Conservation (phyloP, 2,113 vertebrate genomes). For the Taurulus bubalis region DNA sequence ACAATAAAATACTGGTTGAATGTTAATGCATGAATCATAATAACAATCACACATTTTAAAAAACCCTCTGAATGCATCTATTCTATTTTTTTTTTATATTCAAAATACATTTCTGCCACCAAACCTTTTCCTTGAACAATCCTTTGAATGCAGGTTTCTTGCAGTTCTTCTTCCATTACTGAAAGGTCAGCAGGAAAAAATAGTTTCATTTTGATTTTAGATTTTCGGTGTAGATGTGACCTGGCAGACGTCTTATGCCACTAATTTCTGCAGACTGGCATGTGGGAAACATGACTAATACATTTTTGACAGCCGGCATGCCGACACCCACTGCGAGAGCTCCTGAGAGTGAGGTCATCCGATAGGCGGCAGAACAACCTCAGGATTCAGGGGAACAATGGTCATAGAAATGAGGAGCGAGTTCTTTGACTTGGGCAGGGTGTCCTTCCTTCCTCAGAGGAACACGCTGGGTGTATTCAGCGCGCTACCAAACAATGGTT, state of each 20-base stretch:
- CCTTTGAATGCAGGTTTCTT: too few species aligned
- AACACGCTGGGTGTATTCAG: conserved; percentile 78
- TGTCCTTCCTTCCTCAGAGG: conserved; percentile 83
- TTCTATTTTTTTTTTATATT: not conserved
- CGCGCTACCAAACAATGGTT: conserved; percentile 64
- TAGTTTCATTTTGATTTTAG: not conserved
- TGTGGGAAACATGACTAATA: conserved; percentile 7
- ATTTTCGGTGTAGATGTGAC: not conserved
- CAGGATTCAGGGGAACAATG: conserved; percentile 72
- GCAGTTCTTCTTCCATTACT: too few species aligned
- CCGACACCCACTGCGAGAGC: conserved; percentile 7
- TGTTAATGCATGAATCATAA: not conserved
- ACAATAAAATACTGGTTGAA: not conserved
- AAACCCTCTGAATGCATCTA: not conserved
- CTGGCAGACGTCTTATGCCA: not conserved
- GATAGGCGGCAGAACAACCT: conserved; percentile 60
- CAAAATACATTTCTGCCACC: not conserved
- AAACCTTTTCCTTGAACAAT: too few species aligned
- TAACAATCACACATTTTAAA: not conserved
- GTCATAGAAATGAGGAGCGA: conserved; percentile 71
- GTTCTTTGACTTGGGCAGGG: conserved; percentile 77
- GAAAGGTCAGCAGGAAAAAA: too few species aligned
- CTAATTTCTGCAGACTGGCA: conserved; percentile 4
- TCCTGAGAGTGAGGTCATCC: conserved; percentile 51
- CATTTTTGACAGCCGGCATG: conserved; percentile 9